Evolutionary conservation across 2,113 vertebrate genomes (phyloP).

Genomic region (Lampris incognitus): DNA sequence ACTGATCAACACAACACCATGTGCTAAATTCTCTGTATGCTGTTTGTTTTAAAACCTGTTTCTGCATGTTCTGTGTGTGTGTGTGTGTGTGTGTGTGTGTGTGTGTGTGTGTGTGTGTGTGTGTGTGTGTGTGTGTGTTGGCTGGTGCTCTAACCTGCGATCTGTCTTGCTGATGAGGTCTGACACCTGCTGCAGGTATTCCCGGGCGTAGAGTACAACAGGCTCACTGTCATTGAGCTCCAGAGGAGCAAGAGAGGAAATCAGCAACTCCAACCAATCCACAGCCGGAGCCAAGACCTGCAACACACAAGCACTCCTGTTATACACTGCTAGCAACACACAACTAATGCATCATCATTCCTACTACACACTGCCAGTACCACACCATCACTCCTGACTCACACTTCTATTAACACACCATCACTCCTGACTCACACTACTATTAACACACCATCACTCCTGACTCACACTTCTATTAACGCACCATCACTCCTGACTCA

Average conservation of each 20-base stretch:
- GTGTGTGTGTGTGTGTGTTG: conserved; percentile 6
- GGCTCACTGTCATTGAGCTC: conserved; percentile 90
- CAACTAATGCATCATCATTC: background rate
- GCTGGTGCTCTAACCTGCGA: conserved; percentile 76
- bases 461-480: no score
- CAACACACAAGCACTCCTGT: background rate
- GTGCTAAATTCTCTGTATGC: no score
- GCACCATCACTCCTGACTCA: no score
- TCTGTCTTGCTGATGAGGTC: conserved; percentile 93
- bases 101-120: conserved; percentile 1
- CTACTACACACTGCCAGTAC: background rate
- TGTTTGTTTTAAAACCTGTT: no score
- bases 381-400: no score
- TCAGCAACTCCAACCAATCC: conserved; percentile 94
- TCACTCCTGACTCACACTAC: no score
- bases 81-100: background rate
- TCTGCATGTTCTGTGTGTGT: background rate
- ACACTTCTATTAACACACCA: no score
- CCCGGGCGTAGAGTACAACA: conserved; percentile 91
- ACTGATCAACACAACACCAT: no score
- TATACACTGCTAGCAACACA: no score
- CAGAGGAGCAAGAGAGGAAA: conserved; percentile 88
- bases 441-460: no score
- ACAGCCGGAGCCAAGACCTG: conserved; percentile 87
- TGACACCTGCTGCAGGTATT: conserved; percentile 93